Evolutionary conservation across 1,140 invertebrate genomes (phyloP).

Genomic region (Saccostrea cuccullata): DNA sequence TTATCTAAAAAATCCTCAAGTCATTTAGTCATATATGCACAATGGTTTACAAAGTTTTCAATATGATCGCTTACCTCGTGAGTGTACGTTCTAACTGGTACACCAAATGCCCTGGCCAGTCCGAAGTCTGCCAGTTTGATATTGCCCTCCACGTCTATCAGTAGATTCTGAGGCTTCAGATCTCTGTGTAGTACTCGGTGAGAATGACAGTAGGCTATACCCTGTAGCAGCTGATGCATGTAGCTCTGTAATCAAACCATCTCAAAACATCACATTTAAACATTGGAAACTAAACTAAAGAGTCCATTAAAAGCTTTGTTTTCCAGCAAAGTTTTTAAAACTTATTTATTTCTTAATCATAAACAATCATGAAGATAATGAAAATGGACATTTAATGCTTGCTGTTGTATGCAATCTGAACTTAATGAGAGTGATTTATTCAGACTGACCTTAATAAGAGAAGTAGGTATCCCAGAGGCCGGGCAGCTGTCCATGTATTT

Average conservation of each 20-base stretch:
- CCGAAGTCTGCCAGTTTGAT: background rate
- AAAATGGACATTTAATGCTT: background rate
- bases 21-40: too few species aligned
- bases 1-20: too few species aligned
- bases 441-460: conserved; percentile 77
- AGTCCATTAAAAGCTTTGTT: too few species aligned
- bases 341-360: background rate
- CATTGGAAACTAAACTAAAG: too few species aligned
- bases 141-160: too few species aligned
- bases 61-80: too few species aligned
- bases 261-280: too few species aligned
- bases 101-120: too few species aligned
- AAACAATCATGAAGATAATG: background rate
- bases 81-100: background rate
- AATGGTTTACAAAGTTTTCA: too few species aligned
- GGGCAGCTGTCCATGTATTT: conserved; percentile 93
- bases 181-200: conserved; percentile 90
- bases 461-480: conserved; percentile 67
- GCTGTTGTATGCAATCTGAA: too few species aligned
- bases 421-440: too few species aligned
- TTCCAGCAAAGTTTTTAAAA: background rate
- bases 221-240: conserved; percentile 93
- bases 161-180: too few species aligned
- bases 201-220: conserved; percentile 96
- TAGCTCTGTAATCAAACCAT: conserved; percentile 80